These are phyloP conservation scores for Plecotus auritus DNA, from an alignment of 2,113 vertebrate genomes.

Conservation along the genomic window DNA sequence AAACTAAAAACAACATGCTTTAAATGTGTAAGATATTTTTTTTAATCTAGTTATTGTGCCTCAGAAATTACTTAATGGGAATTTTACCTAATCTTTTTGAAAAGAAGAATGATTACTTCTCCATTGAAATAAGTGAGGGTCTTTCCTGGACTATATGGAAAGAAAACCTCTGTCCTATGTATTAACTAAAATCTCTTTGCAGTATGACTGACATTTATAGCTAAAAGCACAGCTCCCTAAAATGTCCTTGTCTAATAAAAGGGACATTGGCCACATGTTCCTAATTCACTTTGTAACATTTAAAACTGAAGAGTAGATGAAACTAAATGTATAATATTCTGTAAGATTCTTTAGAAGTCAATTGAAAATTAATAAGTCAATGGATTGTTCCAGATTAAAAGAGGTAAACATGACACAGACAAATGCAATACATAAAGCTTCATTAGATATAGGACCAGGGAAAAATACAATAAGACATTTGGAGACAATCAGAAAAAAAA, in stretches of 20 bases:
- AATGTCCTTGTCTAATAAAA: slow-evolving; percentile 42
- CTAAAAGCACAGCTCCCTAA: background rate
- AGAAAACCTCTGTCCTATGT: background rate
- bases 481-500: background rate
- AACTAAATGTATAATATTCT: slow-evolving; percentile 5
- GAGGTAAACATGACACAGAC: background rate
- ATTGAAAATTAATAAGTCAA: background rate
- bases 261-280: background rate
- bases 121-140: background rate
- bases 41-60: background rate
- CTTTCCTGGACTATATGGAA: background rate
- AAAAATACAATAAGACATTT: background rate
- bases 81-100: background rate
- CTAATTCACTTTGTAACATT: slow-evolving; percentile 42
- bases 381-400: background rate
- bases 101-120: background rate
- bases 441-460: background rate
- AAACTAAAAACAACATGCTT: slow-evolving; percentile 23
- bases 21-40: slow-evolving; percentile 4
- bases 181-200: background rate
- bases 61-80: slow-evolving; percentile 15
- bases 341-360: background rate
- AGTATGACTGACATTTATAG: background rate
- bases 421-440: background rate
- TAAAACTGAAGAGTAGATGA: slow-evolving; percentile 26